Percentiles rank a stretch among this genome's conserved stretches.
These are phyloP conservation scores for Agriopis leucophaearia DNA, from an alignment of 2,888 invertebrate species.

Conservation along the genomic window DNA sequence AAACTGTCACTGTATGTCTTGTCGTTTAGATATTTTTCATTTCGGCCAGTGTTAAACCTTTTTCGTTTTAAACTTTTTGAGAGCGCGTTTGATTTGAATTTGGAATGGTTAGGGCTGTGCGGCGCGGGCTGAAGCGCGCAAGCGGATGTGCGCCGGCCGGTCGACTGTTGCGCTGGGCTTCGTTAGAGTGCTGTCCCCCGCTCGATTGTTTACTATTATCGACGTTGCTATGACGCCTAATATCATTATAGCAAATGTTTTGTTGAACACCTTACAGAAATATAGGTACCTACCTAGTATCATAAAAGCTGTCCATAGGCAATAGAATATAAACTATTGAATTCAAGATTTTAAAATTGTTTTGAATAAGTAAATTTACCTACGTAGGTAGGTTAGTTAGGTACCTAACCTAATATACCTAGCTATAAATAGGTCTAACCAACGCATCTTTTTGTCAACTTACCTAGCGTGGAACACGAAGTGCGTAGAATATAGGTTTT, in stretches of 20 bases:
- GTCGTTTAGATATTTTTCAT: constrained; percentile 34
- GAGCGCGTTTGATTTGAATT: constrained; percentile 42
- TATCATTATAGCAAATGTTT: constrained; percentile 33
- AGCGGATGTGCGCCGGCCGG: constrained; percentile 83
- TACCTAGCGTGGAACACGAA: neutral
- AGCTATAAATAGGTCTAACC: neutral
- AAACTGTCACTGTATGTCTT: constrained; percentile 14
- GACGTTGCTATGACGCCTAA: constrained; percentile 55
- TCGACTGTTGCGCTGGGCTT: constrained; percentile 69
- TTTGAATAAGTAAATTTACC: neutral
- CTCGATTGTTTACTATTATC: constrained; percentile 68
- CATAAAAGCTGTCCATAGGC: too few relatives aligned
- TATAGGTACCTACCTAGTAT: neutral
- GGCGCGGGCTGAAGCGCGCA: constrained; percentile 78
- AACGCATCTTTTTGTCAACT: neutral
- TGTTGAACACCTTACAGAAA: constrained; percentile 1
- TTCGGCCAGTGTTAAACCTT: constrained; percentile 36
- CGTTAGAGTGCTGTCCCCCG: constrained; percentile 67
- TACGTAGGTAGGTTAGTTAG: too few relatives aligned
- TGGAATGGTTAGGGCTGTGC: constrained; percentile 54
- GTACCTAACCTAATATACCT: neutral
- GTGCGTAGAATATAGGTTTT: neutral
- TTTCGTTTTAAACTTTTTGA: constrained; percentile 15
- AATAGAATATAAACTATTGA: neutral
- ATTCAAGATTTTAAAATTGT: neutral